Evolutionary conservation across 2,797 vertebrate genomes (phyloP).

Genomic region (Sebastes dallii): DNA sequence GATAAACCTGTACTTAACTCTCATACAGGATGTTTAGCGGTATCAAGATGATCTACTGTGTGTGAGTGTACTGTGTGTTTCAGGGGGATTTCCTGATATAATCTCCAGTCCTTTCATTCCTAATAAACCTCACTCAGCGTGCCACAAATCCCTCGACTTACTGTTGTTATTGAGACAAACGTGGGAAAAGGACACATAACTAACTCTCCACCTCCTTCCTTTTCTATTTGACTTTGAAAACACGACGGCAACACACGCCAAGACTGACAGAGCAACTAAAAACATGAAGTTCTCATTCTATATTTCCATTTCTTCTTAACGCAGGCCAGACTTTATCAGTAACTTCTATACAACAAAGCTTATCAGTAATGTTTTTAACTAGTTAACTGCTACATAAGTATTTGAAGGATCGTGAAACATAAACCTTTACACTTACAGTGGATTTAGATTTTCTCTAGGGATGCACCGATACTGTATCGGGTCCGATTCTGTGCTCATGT

Average conservation of each 20-base stretch:
- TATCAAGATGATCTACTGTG: slow-evolving; percentile 24
- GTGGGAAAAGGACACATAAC: slow-evolving; percentile 49
- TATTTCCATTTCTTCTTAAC: not conserved
- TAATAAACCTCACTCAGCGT: slow-evolving; percentile 53
- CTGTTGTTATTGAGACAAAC: slow-evolving; percentile 22
- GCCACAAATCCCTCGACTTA: slow-evolving; percentile 52
- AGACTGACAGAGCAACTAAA: not conserved
- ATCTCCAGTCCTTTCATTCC: slow-evolving; percentile 62
- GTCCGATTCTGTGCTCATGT: too few species aligned
- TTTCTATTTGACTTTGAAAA: not conserved
- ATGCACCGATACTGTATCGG: too few species aligned
- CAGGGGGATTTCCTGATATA: slow-evolving; percentile 68
- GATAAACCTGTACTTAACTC: slow-evolving; percentile 7
- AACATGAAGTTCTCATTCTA: too few species aligned
- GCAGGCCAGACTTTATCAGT: not conserved
- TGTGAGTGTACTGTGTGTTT: slow-evolving; percentile 6
- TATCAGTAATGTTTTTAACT: too few species aligned
- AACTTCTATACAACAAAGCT: not conserved
- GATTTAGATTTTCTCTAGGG: too few species aligned
- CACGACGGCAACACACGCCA: not conserved
- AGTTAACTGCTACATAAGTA: too few species aligned
- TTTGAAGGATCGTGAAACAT: too few species aligned
- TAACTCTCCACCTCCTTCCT: slow-evolving; percentile 1
- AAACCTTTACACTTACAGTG: too few species aligned
- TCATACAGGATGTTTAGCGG: slow-evolving; percentile 36